Evolutionary conservation across 2,888 invertebrate species (phyloP).

Genomic region (Eucera pruinosa): DNA sequence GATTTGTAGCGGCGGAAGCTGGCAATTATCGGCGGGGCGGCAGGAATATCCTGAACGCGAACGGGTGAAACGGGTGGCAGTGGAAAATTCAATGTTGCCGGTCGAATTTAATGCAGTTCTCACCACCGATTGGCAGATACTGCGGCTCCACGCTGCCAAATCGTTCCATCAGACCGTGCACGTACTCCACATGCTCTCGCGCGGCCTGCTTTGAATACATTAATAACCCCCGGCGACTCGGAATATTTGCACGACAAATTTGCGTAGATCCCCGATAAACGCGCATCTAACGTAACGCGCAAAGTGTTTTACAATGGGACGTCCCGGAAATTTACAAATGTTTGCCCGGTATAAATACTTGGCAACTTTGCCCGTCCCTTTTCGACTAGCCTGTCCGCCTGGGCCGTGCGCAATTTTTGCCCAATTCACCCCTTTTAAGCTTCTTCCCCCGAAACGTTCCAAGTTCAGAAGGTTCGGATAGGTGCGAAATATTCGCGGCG

Average conservation of each 20-base stretch:
- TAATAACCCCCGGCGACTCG: slow-evolving; percentile 44
- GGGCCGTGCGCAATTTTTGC: too few relatives aligned
- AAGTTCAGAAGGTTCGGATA: too few relatives aligned
- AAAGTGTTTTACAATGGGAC: slow-evolving; percentile 31
- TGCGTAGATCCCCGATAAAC: slow-evolving; percentile 52
- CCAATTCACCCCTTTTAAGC: too few relatives aligned
- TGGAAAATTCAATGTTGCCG: slow-evolving; percentile 68
- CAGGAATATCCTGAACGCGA: slow-evolving; percentile 20
- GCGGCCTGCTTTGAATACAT: slow-evolving; percentile 61
- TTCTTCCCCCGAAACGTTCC: too few relatives aligned
- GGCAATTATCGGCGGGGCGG: slow-evolving; percentile 1
- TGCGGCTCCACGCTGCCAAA: slow-evolving; percentile 64
- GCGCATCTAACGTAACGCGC: slow-evolving; percentile 59
- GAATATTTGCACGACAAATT: slow-evolving; percentile 64
- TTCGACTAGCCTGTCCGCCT: too few relatives aligned
- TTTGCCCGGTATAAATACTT: slow-evolving; percentile 17
- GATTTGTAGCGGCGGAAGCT: background rate
- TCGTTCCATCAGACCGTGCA: slow-evolving; percentile 61
- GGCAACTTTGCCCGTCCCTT: background rate
- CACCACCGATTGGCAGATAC: slow-evolving; percentile 71
- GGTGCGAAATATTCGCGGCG: too few relatives aligned
- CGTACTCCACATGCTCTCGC: slow-evolving; percentile 43
- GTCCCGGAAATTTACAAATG: slow-evolving; percentile 21
- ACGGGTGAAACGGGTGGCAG: too few relatives aligned
- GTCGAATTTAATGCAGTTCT: slow-evolving; percentile 69